phyloP scores from a whole-genome alignment of 2,797 vertebrate genomes.

The Vespertilio murinus region DNA sequence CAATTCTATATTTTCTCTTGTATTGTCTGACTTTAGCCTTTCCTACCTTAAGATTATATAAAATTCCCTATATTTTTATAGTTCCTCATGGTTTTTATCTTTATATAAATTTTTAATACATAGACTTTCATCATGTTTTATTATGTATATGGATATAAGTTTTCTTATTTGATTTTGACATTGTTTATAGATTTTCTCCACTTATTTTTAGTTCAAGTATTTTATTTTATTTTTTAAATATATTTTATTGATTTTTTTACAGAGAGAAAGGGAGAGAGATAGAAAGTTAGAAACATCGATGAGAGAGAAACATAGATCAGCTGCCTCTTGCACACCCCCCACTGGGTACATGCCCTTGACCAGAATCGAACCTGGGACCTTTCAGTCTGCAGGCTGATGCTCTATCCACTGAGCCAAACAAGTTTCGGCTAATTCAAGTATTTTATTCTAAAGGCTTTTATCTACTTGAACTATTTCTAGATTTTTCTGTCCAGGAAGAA shows the following conservation, averaged over 20 bases:
- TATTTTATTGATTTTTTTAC: no score
- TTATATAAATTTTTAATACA: neutral
- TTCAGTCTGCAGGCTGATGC: no score
- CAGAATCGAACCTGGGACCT: no score
- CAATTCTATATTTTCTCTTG: neutral
- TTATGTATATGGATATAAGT: neutral
- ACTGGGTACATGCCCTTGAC: no score
- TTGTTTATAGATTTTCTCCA: neutral
- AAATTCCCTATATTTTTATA: neutral
- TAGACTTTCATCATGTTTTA: neutral
- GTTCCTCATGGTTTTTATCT: slow-evolving; percentile 15
- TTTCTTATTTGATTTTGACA: slow-evolving; percentile 24
- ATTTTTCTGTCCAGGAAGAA: neutral
- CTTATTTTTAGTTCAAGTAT: neutral
- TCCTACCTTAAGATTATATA: neutral
- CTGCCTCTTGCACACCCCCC: no score
- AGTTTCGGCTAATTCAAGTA: neutral
- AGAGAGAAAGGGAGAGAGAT: no score
- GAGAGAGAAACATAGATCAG: no score
- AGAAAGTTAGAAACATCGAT: no score
- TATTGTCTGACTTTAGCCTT: neutral
- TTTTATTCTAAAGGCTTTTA: neutral
- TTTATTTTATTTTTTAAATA: no score
- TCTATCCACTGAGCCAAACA: no score
- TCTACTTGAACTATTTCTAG: neutral